Conservation (phyloP, 2,113 vertebrate species). For the crab-eating macaque (Macaca fascicularis) region DNA sequence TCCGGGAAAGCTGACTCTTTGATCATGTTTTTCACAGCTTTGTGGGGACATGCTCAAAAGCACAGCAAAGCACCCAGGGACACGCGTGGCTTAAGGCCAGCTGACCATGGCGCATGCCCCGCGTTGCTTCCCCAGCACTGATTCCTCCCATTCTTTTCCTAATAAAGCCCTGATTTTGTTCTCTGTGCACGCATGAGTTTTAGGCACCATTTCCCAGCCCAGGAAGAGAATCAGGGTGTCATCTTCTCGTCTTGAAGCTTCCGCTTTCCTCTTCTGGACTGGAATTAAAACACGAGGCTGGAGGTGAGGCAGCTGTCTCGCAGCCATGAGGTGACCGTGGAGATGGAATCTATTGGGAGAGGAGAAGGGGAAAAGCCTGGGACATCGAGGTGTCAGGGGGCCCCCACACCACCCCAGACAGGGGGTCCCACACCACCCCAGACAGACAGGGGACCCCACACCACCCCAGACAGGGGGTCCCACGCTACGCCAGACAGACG, state of each 20-base stretch:
- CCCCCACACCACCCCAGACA: too few species aligned
- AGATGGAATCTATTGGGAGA: not conserved
- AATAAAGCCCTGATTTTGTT: not conserved
- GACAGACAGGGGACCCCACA: too few species aligned
- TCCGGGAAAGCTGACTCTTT: not conserved
- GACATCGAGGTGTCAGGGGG: not conserved
- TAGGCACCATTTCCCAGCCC: not conserved
- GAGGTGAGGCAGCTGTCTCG: not conserved
- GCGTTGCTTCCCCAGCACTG: too few species aligned
- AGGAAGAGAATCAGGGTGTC: not conserved
- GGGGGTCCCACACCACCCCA: accelerated
- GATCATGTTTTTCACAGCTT: not conserved
- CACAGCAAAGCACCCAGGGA: not conserved
- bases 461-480: accelerated
- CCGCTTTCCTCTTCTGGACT: not conserved
- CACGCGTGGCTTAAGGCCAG: accelerated
- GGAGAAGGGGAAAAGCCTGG: not conserved
- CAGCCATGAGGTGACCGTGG: not conserved
- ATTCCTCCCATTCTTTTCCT: too few species aligned
- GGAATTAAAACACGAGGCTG: not conserved
- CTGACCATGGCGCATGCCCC: not conserved
- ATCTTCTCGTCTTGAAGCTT: too few species aligned
- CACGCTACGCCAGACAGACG: accelerated
- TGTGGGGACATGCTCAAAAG: not conserved
- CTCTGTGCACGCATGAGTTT: too few species aligned